Evolutionary conservation across 2,888 invertebrate genomes (phyloP), one percentile per base, ranked within the genome.

Genomic region (Ganaspis brasiliensis): DNA sequence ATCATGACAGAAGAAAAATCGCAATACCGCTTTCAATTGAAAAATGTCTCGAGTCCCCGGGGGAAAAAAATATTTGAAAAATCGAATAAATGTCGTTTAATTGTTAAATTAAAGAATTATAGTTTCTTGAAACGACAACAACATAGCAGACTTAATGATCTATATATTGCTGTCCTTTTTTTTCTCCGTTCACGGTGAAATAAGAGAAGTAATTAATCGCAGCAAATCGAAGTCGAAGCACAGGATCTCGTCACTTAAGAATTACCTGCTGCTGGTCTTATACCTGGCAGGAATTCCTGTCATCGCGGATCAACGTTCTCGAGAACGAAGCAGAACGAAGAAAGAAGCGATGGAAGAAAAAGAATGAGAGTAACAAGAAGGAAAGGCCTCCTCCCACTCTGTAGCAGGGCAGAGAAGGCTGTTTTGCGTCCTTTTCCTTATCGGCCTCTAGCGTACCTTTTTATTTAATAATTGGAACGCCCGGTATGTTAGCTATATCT

Each of bases 401-500:
- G 72, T 56, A 35, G 31, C 67, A 49, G 3, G 21, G 40, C 24
- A 67, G n/a, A 67, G 67, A 67, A 55, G 31, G 52, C 81, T 80
- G 80, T 82, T 84, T 81, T 82, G 82, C 82, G 79, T 85, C 83
- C 81, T 81, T 83, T 82, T 82, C 85, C 85, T 85, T 84, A 85
- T 84, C 83, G 81, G 84, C 80, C 77, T 81, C 80, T 67, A 77
- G 76, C 73, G 76, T 83, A 75, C 83, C 83, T 83, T 83, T 86
- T 87, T 87, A 85, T 86, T 87, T 87, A 86, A 86, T 87, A 87
- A 87, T 86, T 87, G 87, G 87, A 87, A 86, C 86, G 86, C 85
- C 81, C 82, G 86, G 86, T 86, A 86, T 85, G 85, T 83, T 81
- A 81, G 82, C 80, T 79, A 86, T 86, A 85, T 86, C 82, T 83